Conservation (phyloP, 2,113 vertebrate genomes). For the Rhynchopsitta pachyrhyncha region DNA sequence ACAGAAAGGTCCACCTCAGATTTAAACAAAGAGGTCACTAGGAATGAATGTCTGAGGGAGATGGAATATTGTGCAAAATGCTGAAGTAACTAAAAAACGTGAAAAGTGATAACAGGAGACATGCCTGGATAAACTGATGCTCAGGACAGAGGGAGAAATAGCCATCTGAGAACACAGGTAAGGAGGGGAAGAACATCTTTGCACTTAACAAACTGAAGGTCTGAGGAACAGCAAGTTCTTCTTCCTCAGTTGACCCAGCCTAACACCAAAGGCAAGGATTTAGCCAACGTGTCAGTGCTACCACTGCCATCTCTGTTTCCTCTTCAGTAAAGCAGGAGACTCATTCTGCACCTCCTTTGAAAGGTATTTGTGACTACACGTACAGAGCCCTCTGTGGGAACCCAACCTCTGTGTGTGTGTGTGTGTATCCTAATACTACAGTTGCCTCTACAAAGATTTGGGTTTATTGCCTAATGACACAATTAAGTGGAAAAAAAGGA, state of each 20-base stretch:
- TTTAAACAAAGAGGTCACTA: neutral
- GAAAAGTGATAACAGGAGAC: neutral
- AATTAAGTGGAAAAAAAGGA: neutral
- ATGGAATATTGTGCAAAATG: neutral
- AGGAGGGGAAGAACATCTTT: too few species aligned
- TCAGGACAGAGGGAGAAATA: neutral
- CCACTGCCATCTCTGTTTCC: accelerated
- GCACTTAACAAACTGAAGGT: accelerated
- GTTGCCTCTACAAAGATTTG: neutral
- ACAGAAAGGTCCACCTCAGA: neutral
- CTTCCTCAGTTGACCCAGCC: neutral
- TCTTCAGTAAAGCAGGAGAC: neutral
- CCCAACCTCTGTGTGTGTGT: neutral
- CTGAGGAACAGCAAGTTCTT: neutral
- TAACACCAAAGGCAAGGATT: neutral
- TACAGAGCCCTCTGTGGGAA: neutral
- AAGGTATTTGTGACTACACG: neutral
- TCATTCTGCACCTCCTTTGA: accelerated
- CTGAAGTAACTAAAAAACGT: neutral
- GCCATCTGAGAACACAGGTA: accelerated
- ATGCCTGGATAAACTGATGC: neutral
- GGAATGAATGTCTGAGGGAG: neutral
- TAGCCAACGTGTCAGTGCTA: accelerated
- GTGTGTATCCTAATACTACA: neutral
- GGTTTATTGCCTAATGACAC: constrained; percentile 1